Base-by-base conservation (phyloP, 2,888 invertebrate genomes). In the Morpho achilles region DNA sequence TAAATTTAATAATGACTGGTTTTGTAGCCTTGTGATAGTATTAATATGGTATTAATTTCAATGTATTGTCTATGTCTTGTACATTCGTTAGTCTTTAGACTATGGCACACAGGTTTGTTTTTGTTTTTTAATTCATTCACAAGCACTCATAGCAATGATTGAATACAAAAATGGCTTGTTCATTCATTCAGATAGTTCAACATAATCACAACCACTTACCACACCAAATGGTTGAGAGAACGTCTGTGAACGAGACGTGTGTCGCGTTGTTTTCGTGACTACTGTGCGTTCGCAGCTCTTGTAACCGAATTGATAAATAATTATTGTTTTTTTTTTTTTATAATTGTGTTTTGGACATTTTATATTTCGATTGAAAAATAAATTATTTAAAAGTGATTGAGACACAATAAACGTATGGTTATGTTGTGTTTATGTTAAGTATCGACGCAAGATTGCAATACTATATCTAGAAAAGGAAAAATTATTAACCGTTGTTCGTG, bases 281-380 rank as follows among this genome's bases (percentile, higher is more conserved):
- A 77, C 82, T 82, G 88, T 89, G 89, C 88, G 87, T 87, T 89
- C 87, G 87, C 82, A 77, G 76, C 75, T 82, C 70, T 74, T 71
- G 58, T 64, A 69, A 53, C 50, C 51, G n/a, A 32, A 53, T 8
- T 42, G n/a, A 57, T 56, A 57, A 41, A 51, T 51, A 41, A 52
- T 45, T 50, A 39, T 53, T 48, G 45, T 40, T 48, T 58, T 46
- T 56, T 59, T 63, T 43, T 54, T 61, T 63, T 51, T 48, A 23
- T 40, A 53, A 50, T 55, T 57, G 61, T 59, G 61, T 47, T 54
- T 51, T 50, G 42, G 49, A 58, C 43, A 44, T 57, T 59, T 59
- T 40, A 43, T 39, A 51, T 53, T 57, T 56, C 7, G 46, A 52
- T 54, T 50, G 54, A 52, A 57, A 56, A 54, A 49, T 42, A 50